Percentiles rank a stretch among this genome's conserved stretches.
These are phyloP conservation scores for Salvelinus namaycush DNA, from an alignment of 2,113 vertebrate species.

Conservation along the genomic window DNA sequence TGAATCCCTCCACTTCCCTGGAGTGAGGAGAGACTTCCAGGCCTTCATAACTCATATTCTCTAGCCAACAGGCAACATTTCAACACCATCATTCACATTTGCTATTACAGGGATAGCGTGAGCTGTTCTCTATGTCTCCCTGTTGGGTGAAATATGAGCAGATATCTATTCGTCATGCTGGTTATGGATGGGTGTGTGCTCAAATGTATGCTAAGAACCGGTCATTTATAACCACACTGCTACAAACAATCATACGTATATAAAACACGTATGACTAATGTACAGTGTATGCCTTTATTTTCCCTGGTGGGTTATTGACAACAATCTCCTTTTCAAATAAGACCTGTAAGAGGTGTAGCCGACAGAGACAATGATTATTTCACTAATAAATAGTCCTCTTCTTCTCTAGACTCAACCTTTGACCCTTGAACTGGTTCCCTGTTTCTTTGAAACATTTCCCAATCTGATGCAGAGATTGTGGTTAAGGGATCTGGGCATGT, in stretches of 20 bases:
- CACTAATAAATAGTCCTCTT: neutral
- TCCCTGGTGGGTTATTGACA: neutral
- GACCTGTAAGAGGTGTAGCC: no score
- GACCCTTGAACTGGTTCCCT: neutral
- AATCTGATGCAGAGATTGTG: neutral
- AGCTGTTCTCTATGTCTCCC: neutral
- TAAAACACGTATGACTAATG: neutral
- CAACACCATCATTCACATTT: slow-evolving; percentile 4
- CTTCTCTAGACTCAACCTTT: neutral
- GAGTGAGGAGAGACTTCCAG: slow-evolving; percentile 4
- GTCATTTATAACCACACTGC: slow-evolving; percentile 8
- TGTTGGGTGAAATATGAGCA: slow-evolving; percentile 10
- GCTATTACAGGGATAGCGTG: neutral
- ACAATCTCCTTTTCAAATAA: neutral
- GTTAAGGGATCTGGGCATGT: neutral
- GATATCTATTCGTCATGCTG: neutral
- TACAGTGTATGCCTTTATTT: neutral
- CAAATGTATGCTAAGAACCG: neutral
- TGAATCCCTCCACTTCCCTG: neutral
- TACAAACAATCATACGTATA: neutral
- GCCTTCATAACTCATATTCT: slow-evolving; percentile 8
- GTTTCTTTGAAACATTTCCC: neutral
- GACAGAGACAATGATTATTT: neutral
- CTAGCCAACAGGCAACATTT: neutral
- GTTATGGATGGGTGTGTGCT: slow-evolving; percentile 9